Evolutionary conservation across 2,888 invertebrate genomes (phyloP).

Genomic region (Acrobasis suavella): DNA sequence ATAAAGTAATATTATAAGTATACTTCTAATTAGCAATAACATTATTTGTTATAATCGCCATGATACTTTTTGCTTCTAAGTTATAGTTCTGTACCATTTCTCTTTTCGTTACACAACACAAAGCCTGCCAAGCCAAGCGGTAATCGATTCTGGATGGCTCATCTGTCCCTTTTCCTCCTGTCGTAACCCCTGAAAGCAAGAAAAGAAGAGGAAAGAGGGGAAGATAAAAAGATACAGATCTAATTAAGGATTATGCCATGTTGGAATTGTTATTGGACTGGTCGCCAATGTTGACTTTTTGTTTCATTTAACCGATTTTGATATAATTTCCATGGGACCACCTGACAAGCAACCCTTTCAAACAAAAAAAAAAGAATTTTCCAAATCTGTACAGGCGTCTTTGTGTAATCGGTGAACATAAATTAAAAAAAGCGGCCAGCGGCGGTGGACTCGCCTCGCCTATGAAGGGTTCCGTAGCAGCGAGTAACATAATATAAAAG

Average conservation of each 20-base stretch:
- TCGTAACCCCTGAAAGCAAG: neutral
- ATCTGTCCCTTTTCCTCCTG: constrained; percentile 10
- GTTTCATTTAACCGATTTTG: constrained; percentile 12
- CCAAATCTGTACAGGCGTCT: too few relatives aligned
- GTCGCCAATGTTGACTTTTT: neutral
- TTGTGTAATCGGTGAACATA: too few relatives aligned
- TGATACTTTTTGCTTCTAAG: constrained; percentile 18
- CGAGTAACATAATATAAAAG: too few relatives aligned
- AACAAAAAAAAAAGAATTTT: too few relatives aligned
- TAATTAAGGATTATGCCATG: constrained; percentile 12
- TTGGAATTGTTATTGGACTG: constrained; percentile 15
- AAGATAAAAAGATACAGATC: constrained; percentile 15
- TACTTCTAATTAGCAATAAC: too few relatives aligned
- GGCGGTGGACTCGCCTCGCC: too few relatives aligned
- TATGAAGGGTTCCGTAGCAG: too few relatives aligned
- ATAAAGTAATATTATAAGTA: too few relatives aligned
- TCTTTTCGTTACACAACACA: constrained; percentile 1
- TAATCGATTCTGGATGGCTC: constrained; percentile 18
- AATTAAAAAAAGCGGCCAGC: too few relatives aligned
- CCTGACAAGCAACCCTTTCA: too few relatives aligned
- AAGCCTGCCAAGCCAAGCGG: constrained; percentile 13
- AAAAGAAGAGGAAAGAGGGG: neutral
- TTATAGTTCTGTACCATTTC: neutral
- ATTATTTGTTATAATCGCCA: too few relatives aligned
- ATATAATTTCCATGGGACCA: too few relatives aligned